Evolutionary conservation across 2,888 invertebrate species (phyloP), one percentile per base, ranked within the genome.

Genomic region (Neoascia interrupta): DNA sequence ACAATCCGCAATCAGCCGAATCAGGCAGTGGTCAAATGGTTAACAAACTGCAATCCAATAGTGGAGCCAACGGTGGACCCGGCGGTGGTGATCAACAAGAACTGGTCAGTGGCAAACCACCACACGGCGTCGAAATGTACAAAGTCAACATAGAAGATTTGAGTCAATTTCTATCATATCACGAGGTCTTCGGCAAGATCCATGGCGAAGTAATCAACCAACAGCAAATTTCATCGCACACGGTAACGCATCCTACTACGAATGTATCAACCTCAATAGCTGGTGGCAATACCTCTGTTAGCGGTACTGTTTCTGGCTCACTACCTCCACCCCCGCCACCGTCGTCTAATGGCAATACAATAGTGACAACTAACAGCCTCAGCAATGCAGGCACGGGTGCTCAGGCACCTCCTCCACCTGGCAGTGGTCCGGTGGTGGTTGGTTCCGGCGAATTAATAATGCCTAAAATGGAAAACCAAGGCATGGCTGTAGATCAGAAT

Each of bases 141-240:
- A 95, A 87, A 94, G 93, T 85, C 70, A 94, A 95, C 86, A 95
- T 95, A 5, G 96, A 96, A 86, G 96, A 96, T 85, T 91, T 96
- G 60, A 95, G 95, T 82, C 95, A 95, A 85, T 89, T 96, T 82
- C 89, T 96, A 81, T 95, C 95, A 36, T 96, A 96, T 88, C 96
- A 96, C 85, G 96, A 96, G 88, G 95, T 96, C 41, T 96, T 94
- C 85, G 94, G 93, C 21, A 93, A 93, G 85, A 88, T 94, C 54
- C 88, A 89, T 73, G 87, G 88, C 69, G 89, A 88, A 84, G 88
- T 87, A 47, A 86, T 88, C 73, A 86, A 86, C 82, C 87, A 87
- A 70, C 92, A 92, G 83, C 81, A 87, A 81, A 84, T 86, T 51
- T 88, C 90, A 61, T 89, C 90, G 56, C 90, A 90, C 69, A 90